Evolutionary conservation across 2,888 invertebrate genomes (phyloP), one percentile per base, ranked within the genome.

Genomic region (Furcula furcula): DNA sequence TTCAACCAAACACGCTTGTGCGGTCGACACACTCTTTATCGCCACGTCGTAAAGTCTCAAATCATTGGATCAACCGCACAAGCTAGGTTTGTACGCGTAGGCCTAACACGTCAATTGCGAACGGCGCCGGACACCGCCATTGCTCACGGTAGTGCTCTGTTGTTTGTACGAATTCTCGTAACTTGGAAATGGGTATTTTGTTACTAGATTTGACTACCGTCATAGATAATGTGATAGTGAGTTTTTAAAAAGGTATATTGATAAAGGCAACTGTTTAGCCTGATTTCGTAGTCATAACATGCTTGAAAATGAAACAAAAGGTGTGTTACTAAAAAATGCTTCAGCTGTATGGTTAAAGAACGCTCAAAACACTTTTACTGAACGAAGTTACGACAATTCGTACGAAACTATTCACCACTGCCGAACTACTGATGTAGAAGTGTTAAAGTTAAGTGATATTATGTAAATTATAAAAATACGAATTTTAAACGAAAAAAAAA

Each of bases 51-150:
- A 40, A 32, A 31, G 36, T 13, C 10, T 15, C 20, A 3, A 28
- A 11, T 19, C 25, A 3, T 7, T 15, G 29, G 35, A 36, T 37
- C 43, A 47, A 46, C 49, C 42, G 41, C 67, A 53, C 61, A 61
- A 48, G 45, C 50, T 28, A 52, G 55, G 68, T 59, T 60, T 62
- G 69, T 58, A 69, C 76, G 80, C 80, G 78, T 73, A 74, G 84
- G 86, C 86, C 87, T 85, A 85, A 83, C 70, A 78, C 85, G 87
- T 88, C 87, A 88, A 88, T 88, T 87, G 77, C 67, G 76, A 70
- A 79, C 77, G 83, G 80, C 85, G 85, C 82, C 80, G 65, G 60
- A 73, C 70, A 73, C 65, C 78, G 80, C 76, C 82, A 78, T 84
- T 88, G 87, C 86, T 87, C 86, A 86, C 77, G 84, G 84, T 76